Base-by-base conservation (phyloP, 64 coral and sea anemone species). In the Montipora cactus region DNA sequence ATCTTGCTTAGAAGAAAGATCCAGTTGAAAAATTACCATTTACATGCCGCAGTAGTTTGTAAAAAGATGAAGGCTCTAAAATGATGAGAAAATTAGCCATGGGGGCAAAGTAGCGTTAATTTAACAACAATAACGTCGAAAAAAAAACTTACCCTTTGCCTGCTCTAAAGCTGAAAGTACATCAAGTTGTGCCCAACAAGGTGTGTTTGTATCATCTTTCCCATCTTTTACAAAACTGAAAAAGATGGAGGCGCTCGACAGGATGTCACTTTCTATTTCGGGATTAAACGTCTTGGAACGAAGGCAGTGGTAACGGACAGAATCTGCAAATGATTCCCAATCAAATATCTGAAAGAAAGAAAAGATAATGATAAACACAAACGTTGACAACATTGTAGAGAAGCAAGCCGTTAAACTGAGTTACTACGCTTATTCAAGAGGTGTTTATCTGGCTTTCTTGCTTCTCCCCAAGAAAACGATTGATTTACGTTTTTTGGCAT, bases 221-320 rank as follows among this genome's bases (percentile, higher is more conserved):
- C 79, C 90, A 81, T 92, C 90, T 64, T 77, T 84, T 20, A 92
- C 72, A 72, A 92, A 92, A 16, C 79, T 84, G 20, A 92, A 83
- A 20, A 44, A 84, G 68, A 92, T 59, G 79, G 68, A 83, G 45
- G 80, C 70, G 21, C 79, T 83, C 8, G 90, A 76, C 37, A 92
- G 21, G 50, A 92, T 10, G 3, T n/a, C 45, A n/a, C 66, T 22
- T 53, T 83, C 67, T 13, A 84, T 85, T 51, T 49, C 20, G 5
- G 69, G 67, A 13, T 92, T 81, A 62, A 84, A 92, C 0, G 44
- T 71, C 58, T 47, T 92, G n/a, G 90, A 22, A 48, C 85, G 62
- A 5, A 71, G 67, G 9, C 90, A 92, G 44, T 85, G 67, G 18
- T 84, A 47, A 0, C 58, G 79, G 12, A 84, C 50, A 20, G 52